These are phyloP conservation scores for Anguilla anguilla DNA, from an alignment of 2,797 vertebrate genomes.

Conservation along the genomic window DNA sequence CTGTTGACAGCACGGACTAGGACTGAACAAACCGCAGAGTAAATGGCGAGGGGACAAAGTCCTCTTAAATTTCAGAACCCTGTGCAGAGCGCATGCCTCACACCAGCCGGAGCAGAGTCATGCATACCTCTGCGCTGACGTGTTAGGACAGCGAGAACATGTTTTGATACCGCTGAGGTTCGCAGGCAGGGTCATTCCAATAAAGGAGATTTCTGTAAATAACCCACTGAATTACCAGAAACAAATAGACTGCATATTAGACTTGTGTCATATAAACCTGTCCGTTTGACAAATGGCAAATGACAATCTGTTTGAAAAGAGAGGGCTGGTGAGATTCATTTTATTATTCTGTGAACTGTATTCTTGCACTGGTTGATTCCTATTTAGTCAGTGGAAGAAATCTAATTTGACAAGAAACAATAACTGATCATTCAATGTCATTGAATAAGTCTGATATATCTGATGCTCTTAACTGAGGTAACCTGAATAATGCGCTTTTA, in stretches of 20 bases:
- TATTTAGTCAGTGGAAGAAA: not conserved
- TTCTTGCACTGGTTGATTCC: not conserved
- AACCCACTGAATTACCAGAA: not conserved
- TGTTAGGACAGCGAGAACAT: not conserved
- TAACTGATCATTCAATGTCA: not conserved
- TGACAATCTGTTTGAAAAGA: not conserved
- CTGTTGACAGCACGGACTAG: not conserved
- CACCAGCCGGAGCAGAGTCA: not conserved
- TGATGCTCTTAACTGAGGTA: not conserved
- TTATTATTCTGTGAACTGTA: not conserved
- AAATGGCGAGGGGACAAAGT: not conserved
- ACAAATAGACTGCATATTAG: not conserved
- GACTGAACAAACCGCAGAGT: not conserved
- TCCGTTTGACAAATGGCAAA: not conserved
- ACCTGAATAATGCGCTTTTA: not conserved
- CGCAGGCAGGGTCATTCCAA: not conserved
- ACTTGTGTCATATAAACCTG: not conserved
- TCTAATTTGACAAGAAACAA: not conserved
- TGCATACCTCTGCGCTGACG: constrained; percentile 1
- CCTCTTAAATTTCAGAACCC: not conserved
- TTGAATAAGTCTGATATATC: not conserved
- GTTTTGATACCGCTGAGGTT: constrained; percentile 11
- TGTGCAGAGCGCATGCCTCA: not conserved
- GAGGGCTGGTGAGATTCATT: not conserved
- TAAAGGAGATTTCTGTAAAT: not conserved